Base-by-base conservation (phyloP, 2,113 vertebrate genomes). In the Dromaius novaehollandiae region DNA sequence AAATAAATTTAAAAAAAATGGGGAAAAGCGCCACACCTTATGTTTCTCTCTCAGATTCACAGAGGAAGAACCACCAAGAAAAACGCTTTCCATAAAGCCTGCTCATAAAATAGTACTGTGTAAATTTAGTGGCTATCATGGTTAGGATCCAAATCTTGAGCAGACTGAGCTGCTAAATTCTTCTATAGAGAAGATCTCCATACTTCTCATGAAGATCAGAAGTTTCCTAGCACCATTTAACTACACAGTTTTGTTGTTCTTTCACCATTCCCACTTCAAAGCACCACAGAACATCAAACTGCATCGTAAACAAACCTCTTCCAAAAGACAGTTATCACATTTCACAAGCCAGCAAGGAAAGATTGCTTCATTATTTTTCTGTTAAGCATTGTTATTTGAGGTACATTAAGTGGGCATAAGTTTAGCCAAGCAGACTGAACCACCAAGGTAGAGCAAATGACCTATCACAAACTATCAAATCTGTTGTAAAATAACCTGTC, bases 261-360 rank as follows among this genome's bases (percentile, higher is more conserved):
- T 88, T n/a, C 38, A 63, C 50, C 32, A 50, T 64, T 94, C 36
- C 51, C 50, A 64, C 68, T 89, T 93, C 91, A 97, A 91, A 89
- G 93, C 15, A n/a, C 8, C 61, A 86, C 16, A 70, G 42, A 91
- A 93, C 81, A 92, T 88, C 86, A 92, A 93, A 92, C 81, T 46
- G 78, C 84, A 96, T 80, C 50, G 80, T 66, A 95, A 95, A 88
- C 51, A 42, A 50, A 76, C 46, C 32, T 92, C 74, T 87, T 89
- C 75, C 64, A 68, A 80, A 56, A n/a, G 46, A 25, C 84, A 91
- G 18, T 77, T 77, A 28, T 86, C 82, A 82, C 40, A 70, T 58
- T 89, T 83, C 68, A 90, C 38, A 85, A 24, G 44, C 56, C 81
- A 76, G 30, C 26, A 30, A 24, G 38, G 64, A 84, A 92, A 60